Evolutionary conservation across 2,113 vertebrate genomes (phyloP).

Genomic region (Phaethornis superciliosus): DNA sequence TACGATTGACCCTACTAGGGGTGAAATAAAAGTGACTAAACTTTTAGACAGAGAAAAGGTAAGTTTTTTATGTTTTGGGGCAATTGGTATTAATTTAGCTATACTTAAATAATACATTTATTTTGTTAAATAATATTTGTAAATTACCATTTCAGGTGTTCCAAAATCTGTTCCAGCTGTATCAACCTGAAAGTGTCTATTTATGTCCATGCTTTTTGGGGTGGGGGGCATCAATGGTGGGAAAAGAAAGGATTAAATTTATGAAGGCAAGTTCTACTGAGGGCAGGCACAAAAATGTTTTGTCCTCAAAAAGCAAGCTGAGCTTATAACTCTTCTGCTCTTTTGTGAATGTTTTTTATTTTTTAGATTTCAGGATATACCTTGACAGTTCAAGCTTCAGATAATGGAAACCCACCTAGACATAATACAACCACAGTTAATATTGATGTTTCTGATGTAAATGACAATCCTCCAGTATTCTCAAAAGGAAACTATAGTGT

Average conservation of each 20-base stretch:
- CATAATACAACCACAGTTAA: slow-evolving; percentile 87
- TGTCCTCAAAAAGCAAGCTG: not conserved
- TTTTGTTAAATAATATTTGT: not conserved
- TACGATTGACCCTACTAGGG: slow-evolving; percentile 86
- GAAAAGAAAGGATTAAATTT: not conserved
- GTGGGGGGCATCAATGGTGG: not conserved
- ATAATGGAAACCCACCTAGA: slow-evolving; percentile 85
- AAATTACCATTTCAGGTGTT: not conserved
- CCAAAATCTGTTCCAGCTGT: not conserved
- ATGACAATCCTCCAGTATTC: slow-evolving; percentile 94
- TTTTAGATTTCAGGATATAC: slow-evolving; percentile 93
- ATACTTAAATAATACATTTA: not conserved
- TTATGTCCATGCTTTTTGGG: not conserved
- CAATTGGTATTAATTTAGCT: not conserved
- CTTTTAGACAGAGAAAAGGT: slow-evolving; percentile 94
- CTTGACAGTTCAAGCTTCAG: slow-evolving; percentile 87
- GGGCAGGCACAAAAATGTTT: not conserved
- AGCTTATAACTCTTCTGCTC: not conserved
- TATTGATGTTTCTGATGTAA: slow-evolving; percentile 96
- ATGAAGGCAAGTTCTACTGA: not conserved
- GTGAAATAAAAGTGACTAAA: slow-evolving; percentile 91
- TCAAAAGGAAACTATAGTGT: slow-evolving; percentile 92
- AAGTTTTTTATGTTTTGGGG: not conserved
- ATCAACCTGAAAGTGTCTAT: not conserved
- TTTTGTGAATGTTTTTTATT: not conserved